Percentiles rank a stretch among this genome's conserved stretches.
Conservation (phyloP, 1,140 invertebrate genomes). For the Meloidogyne exigua region DNA sequence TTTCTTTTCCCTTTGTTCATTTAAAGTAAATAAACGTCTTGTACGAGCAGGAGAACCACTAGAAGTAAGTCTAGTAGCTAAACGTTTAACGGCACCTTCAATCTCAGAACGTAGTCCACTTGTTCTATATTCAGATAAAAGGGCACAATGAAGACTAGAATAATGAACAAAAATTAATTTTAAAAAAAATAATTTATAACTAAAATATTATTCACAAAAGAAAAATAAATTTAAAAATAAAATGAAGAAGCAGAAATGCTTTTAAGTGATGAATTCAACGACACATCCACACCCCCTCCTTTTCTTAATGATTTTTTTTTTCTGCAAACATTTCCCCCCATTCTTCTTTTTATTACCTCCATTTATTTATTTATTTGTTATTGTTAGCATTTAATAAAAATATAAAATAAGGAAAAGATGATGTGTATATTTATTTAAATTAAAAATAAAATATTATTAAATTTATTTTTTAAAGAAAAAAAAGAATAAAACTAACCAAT, state of each 20-base stretch:
- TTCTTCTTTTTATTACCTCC: not conserved
- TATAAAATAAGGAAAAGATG: not conserved
- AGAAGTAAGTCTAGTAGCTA: constrained; percentile 52
- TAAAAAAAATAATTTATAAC: not conserved
- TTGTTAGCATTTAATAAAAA: constrained; percentile 1
- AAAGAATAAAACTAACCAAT: constrained; percentile 13
- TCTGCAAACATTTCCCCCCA: not conserved
- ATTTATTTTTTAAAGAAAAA: too few relatives aligned
- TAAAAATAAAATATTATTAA: not conserved
- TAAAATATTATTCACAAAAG: constrained; percentile 1
- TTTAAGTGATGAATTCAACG: not conserved
- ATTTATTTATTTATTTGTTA: not conserved
- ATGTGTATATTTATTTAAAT: not conserved
- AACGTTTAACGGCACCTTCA: constrained; percentile 57
- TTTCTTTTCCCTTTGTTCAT: not conserved
- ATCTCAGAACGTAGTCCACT: constrained; percentile 54
- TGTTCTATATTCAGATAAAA: constrained; percentile 47
- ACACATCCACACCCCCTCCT: not conserved
- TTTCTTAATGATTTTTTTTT: not conserved
- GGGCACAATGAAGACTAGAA: constrained; percentile 48
- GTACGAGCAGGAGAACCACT: constrained; percentile 22
- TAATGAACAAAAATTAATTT: not conserved
- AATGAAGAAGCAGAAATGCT: not conserved
- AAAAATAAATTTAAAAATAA: too few relatives aligned
- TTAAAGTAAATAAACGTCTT: not conserved